Evolutionary conservation across 2,113 vertebrate species (phyloP), one percentile per base, ranked within the genome.

Genomic region (Cochlearius cochlearius): DNA sequence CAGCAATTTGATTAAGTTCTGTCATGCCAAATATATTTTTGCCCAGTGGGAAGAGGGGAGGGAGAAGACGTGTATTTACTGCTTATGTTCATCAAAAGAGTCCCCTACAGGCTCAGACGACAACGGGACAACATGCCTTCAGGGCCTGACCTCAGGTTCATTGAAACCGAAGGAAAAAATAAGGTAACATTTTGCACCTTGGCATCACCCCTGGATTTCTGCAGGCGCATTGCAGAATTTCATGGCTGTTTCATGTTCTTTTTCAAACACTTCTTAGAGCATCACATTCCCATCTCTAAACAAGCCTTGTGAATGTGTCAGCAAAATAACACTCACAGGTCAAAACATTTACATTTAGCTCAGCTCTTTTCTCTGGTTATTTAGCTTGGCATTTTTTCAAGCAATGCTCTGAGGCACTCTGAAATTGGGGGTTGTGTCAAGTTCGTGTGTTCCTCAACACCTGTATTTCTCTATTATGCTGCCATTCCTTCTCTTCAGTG

Each of bases 341-440:
- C 50, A 77, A 80, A 90, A 66, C 22, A 76, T 79, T 90, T 74
- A n/a, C 34, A 58, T 93, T 86, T 58, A 67, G 14, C 50, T 91
- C 1, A 1, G 32, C 32, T 53, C 41, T 77, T 86, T 86, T 38
- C 41, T 63, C 41, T 78, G 34, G 25, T 71, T 67, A 36, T 84
- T 93, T 59, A 87, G n/a, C 53, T 68, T 67, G 52, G 49, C 19
- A 13, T 67, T 74, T 81, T 81, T 62, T 88, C 69, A 81, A 92
- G 38, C 43, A 74, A 17, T 50, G 17, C 60, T 81, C 47, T 29
- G 38, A 89, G 68, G 55, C 47, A 81, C 39, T 92, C 59, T 64
- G 62, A 79, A 88, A 36, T 34, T 52, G 14, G 11, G 29, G 12
- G 3, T 60, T 88, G 39, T 55, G 34, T 59, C 66, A 72, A 82